These are phyloP conservation scores for Drosophila setifemur DNA, from an alignment of 1,140 invertebrate species.

Conservation along the genomic window DNA sequence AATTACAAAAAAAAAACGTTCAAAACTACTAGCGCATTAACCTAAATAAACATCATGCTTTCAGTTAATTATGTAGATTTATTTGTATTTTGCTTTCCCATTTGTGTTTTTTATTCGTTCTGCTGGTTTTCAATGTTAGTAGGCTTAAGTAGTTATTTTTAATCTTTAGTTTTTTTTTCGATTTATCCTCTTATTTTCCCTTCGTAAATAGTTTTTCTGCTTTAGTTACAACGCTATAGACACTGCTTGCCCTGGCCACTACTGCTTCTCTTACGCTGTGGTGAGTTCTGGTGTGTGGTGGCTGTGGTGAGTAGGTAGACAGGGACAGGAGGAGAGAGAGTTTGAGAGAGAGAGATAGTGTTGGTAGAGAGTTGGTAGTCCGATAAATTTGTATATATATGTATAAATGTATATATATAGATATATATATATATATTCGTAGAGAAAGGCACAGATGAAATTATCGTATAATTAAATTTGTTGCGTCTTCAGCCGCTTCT, in stretches of 20 bases:
- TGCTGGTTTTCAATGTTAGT: conserved; percentile 10
- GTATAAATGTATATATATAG: conserved; percentile 35
- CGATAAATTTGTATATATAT: conserved; percentile 41
- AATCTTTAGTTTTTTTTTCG: conserved; percentile 6
- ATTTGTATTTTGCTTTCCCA: neutral
- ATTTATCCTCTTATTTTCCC: conserved; percentile 6
- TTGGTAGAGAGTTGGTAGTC: conserved; percentile 1
- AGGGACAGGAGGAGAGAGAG: conserved; percentile 5
- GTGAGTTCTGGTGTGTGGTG: neutral
- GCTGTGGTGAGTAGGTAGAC: neutral
- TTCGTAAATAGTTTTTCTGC: conserved; percentile 31
- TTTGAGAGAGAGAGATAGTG: neutral
- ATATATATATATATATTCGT: conserved; percentile 51
- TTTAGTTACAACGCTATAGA: neutral
- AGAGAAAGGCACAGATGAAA: conserved; percentile 80
- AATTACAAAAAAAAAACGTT: conserved; percentile 65
- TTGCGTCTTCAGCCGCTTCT: conserved; percentile 39
- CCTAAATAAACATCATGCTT: conserved; percentile 52
- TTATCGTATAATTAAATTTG: conserved; percentile 70
- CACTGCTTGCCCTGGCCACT: neutral
- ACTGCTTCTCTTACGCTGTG: neutral
- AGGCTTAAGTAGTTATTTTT: conserved; percentile 46
- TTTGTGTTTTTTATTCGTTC: neutral
- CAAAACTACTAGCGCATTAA: conserved; percentile 65
- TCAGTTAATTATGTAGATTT: conserved; percentile 15